A percentile compares a stretch with the other conserved stretches of the same genome.
Evolutionary conservation across 2,888 invertebrate genomes (phyloP).

Genomic region (Gnatocerus cornutus): DNA sequence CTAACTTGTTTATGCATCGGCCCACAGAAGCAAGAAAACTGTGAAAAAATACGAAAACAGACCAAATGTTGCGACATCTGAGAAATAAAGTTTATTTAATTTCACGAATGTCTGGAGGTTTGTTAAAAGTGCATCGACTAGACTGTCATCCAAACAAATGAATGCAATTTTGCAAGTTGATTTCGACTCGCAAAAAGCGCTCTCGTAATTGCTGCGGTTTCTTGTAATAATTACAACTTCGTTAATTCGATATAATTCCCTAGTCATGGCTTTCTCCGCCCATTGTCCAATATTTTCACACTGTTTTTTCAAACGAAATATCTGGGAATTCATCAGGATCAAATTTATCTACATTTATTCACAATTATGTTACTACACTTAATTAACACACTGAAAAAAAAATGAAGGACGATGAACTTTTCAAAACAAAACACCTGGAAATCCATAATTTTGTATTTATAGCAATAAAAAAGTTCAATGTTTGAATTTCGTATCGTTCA

Average conservation of each 20-base stretch:
- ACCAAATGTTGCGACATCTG: background rate
- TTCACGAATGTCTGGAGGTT: no score
- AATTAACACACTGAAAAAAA: no score
- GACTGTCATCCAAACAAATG: no score
- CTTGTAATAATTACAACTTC: background rate
- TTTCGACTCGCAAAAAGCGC: background rate
- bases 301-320: background rate
- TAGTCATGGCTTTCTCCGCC: background rate
- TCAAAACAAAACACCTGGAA: no score
- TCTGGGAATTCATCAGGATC: background rate
- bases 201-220: background rate
- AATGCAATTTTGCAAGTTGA: no score
- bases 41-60: background rate
- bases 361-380: background rate
- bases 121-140: no score
- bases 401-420: no score
- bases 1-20: conserved; percentile 14
- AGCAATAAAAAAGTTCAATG: no score
- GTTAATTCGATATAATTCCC: background rate
- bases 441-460: no score
- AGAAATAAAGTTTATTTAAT: no score
- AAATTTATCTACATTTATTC: conserved; percentile 2
- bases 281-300: background rate
- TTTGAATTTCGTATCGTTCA: no score
- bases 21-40: conserved; percentile 7